These are phyloP conservation scores for Psittacus erithacus DNA, from an alignment of 2,113 vertebrate species.

Conservation along the genomic window DNA sequence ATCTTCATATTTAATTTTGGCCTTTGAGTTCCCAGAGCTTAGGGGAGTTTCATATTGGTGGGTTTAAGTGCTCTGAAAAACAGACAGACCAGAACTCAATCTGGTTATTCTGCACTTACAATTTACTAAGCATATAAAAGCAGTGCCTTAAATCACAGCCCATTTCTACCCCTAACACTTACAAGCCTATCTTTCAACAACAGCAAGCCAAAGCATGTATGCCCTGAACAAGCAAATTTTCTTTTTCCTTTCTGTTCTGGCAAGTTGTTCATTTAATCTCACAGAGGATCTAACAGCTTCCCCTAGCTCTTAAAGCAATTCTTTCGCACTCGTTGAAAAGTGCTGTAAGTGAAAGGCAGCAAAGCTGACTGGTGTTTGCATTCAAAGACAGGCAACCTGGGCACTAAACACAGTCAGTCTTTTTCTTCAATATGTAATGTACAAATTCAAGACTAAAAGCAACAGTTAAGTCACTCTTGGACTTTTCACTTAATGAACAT, in stretches of 20 bases:
- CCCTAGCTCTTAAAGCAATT: constrained; percentile 72
- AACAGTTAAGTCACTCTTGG: constrained; percentile 20
- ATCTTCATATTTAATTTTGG: neutral
- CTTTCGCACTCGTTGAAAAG: constrained; percentile 74
- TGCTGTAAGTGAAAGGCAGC: constrained; percentile 62
- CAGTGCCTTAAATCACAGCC: neutral
- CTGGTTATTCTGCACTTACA: neutral
- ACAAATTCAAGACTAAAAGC: constrained; percentile 17
- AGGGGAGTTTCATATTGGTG: neutral
- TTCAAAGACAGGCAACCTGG: constrained; percentile 13
- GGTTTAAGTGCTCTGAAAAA: neutral
- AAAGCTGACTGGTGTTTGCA: constrained; percentile 53
- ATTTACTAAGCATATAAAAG: neutral
- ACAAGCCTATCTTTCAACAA: constrained; percentile 34
- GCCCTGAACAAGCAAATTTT: constrained; percentile 61
- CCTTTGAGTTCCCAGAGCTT: neutral
- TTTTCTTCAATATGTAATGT: neutral
- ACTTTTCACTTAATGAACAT: constrained; percentile 32
- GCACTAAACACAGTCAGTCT: neutral
- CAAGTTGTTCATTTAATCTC: constrained; percentile 73
- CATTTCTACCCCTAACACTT: neutral
- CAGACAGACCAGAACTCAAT: neutral
- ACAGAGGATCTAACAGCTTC: constrained; percentile 77
- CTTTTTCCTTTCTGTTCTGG: constrained; percentile 66
- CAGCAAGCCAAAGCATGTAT: constrained; percentile 58